Evolutionary conservation across 2,888 invertebrate species (phyloP).

Genomic region (Punctoribates punctum): DNA sequence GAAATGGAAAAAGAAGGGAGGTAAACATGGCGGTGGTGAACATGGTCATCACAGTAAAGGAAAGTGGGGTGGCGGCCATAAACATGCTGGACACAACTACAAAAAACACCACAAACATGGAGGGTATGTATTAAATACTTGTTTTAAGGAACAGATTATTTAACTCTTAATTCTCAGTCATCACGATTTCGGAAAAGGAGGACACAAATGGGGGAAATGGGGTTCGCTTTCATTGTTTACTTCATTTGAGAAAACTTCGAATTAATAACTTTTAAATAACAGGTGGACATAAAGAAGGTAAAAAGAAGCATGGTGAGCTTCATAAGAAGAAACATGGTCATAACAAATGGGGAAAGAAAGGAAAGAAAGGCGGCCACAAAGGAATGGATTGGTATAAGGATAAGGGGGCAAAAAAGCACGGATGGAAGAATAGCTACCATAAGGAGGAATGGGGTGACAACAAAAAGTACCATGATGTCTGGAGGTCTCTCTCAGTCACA

Average conservation of each 20-base stretch:
- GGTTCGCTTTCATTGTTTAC: neutral
- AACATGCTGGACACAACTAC: neutral
- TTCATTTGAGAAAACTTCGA: neutral
- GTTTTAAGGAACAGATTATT: neutral
- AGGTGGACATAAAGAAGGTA: neutral
- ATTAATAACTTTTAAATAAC: neutral
- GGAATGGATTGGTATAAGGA: slow-evolving; percentile 37
- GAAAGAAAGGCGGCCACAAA: slow-evolving; percentile 11
- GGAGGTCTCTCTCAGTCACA: slow-evolving; percentile 28
- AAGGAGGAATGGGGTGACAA: slow-evolving; percentile 44
- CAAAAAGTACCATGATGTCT: slow-evolving; percentile 41
- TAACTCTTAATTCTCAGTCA: neutral
- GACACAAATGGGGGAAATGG: slow-evolving; percentile 19
- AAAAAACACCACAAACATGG: slow-evolving; percentile 20
- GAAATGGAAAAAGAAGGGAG: neutral
- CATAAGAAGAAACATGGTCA: slow-evolving; percentile 10
- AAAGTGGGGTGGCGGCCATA: neutral
- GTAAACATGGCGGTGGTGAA: neutral
- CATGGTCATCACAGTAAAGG: neutral
- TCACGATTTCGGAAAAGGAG: slow-evolving; percentile 28
- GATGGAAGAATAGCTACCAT: slow-evolving; percentile 43
- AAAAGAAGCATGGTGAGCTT: slow-evolving; percentile 1
- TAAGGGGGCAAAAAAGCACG: slow-evolving; percentile 41
- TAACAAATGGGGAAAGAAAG: neutral
- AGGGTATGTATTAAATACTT: neutral